A percentile compares a stretch with the other conserved stretches of the same genome.
phyloP scores from a whole-genome alignment of 1,140 invertebrate species.

The Diachasmimorpha longicaudata region DNA sequence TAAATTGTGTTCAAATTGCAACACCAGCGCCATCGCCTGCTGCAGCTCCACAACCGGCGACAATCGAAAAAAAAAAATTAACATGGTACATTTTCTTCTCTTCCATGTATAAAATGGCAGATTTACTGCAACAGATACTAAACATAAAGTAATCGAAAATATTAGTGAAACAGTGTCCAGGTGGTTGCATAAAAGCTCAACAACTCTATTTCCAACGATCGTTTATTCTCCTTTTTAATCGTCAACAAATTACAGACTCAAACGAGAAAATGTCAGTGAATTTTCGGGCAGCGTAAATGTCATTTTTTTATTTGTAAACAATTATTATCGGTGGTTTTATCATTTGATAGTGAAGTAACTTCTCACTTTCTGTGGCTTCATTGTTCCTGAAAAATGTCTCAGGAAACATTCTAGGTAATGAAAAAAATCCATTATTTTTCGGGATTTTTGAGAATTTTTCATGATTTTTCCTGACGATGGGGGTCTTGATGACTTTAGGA shows the following conservation, averaged over 20 bases:
- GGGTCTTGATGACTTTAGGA: background rate
- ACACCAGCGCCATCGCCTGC: no score
- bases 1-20: no score
- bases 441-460: background rate
- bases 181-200: background rate
- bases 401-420: background rate
- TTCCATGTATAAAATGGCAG: slow-evolving; percentile 5
- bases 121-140: background rate
- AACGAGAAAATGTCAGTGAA: background rate
- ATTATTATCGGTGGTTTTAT: background rate
- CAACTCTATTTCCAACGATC: background rate
- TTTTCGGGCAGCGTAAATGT: background rate
- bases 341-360: background rate
- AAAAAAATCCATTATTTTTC: background rate
- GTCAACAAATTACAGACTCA: background rate
- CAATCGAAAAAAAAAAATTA: no score
- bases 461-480: background rate
- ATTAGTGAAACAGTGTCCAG: background rate
- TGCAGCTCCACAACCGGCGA: no score
- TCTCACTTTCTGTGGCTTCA: background rate
- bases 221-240: background rate
- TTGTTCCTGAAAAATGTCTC: background rate
- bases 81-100: background rate
- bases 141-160: background rate
- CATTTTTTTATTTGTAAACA: background rate